phyloP scores from a whole-genome alignment of 2,888 invertebrate species.

The Euplexia lucipara region DNA sequence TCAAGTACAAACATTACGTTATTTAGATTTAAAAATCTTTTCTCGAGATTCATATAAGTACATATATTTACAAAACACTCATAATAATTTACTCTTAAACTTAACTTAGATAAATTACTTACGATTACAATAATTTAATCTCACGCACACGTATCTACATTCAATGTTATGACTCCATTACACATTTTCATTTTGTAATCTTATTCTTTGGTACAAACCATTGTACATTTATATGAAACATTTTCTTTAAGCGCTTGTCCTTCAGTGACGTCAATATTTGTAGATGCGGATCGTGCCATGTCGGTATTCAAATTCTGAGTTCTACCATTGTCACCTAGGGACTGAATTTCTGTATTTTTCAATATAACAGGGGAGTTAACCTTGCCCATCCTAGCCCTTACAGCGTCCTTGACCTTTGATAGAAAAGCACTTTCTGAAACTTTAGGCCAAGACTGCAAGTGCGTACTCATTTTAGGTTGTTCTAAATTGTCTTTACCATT shows the following conservation, averaged over 20 bases:
- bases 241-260: slow-evolving; percentile 77
- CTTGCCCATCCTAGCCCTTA: slow-evolving; percentile 65
- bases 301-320: slow-evolving; percentile 47
- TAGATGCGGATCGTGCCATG: slow-evolving; percentile 73
- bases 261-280: slow-evolving; percentile 60
- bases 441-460: slow-evolving; percentile 62
- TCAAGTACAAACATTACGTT: slow-evolving; percentile 15
- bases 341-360: slow-evolving; percentile 4
- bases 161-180: background rate
- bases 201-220: slow-evolving; percentile 80
- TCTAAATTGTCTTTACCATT: slow-evolving; percentile 10
- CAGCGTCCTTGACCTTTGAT: slow-evolving; percentile 71
- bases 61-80: slow-evolving; percentile 50
- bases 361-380: slow-evolving; percentile 36
- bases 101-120: slow-evolving; percentile 19
- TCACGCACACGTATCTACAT: slow-evolving; percentile 5
- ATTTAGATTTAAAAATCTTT: slow-evolving; percentile 3
- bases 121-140: slow-evolving; percentile 26
- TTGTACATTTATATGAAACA: slow-evolving; percentile 81
- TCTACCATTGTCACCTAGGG: slow-evolving; percentile 3
- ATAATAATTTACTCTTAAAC: background rate
- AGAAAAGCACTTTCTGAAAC: slow-evolving; percentile 68
- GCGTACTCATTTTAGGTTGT: slow-evolving; percentile 6
- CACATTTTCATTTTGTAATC: background rate
- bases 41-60: slow-evolving; percentile 26